phyloP scores from a whole-genome alignment of 2,888 invertebrate species.

The Leptothorax acervorum region DNA sequence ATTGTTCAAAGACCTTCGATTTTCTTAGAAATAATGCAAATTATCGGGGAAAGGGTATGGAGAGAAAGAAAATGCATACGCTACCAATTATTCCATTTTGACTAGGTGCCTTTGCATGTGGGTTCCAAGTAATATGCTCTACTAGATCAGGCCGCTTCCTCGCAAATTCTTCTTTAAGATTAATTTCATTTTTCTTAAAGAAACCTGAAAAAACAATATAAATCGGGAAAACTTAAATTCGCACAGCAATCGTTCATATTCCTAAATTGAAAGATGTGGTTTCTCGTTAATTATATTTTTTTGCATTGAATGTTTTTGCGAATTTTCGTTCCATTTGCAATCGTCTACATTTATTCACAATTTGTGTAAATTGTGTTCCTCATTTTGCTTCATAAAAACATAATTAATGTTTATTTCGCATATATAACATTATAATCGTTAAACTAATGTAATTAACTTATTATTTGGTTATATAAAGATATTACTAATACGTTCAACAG shows the following conservation, averaged over 20 bases:
- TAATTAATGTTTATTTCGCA: not conserved
- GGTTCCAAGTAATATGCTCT: constrained; percentile 87
- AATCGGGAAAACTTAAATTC: constrained; percentile 15
- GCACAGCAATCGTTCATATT: not conserved
- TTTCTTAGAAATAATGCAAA: not conserved
- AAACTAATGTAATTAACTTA: not conserved
- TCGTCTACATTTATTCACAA: not conserved
- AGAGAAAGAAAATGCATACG: constrained; percentile 4
- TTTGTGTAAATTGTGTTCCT: not conserved
- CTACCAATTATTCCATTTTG: constrained; percentile 78
- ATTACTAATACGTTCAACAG: not conserved
- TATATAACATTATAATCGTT: not conserved
- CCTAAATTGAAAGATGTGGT: not conserved
- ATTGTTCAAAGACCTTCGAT: not conserved
- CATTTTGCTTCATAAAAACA: not conserved
- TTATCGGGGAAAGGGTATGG: not conserved
- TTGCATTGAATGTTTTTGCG: not conserved
- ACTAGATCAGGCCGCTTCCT: constrained; percentile 87
- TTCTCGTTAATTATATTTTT: not conserved
- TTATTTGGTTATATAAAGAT: not conserved
- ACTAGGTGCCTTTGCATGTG: constrained; percentile 59
- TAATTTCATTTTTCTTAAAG: constrained; percentile 84
- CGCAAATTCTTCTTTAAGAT: constrained; percentile 87
- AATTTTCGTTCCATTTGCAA: not conserved
- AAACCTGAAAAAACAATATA: constrained; percentile 58